Base-by-base conservation (phyloP, 2,888 invertebrate genomes). In the Chloroclystis v-ata region DNA sequence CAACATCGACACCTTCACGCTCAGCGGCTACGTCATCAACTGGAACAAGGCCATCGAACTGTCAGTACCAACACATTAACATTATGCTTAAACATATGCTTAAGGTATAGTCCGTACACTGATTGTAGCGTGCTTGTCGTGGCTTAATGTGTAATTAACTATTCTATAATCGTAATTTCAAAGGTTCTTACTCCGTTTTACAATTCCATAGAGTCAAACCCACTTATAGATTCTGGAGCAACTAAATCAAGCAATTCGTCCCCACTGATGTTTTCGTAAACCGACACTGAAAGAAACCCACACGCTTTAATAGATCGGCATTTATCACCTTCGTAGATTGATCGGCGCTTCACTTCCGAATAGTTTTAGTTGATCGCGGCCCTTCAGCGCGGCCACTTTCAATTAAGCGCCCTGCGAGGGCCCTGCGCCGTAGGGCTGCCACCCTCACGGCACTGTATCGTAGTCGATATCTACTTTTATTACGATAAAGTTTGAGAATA, bases 21-120 rank as follows among this genome's bases (percentile, higher is more conserved):
- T 99, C 68, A 98, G 98, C 74, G 98, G 98, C 58, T 99, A 99
- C 90, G 92, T 98, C 84, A 97, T 99, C 90, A 98, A 99, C 91
- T 99, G 99, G 99, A 99, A 99, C 91, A 99, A 99, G 90, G 97
- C 98, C 70, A 99, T 99, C 84, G 99, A 99, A 93, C 91, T 98
- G 98, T 99, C 89, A 95, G 96, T 95, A 85, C 58, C 16, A 28
- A 26, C 26, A 26, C 9, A 26, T 26, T 8, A 6, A 9, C 26
- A 26, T 2, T 9, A 3, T 6, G 7, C 7, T 9, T 5, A 20
- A 14, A 14, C n/a, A 16, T n/a, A n/a, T n/a, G n/a, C n/a, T n/a
- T n/a, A n/a, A n/a, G n/a, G n/a, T n/a, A n/a, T n/a, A n/a, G n/a
- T n/a, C n/a, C n/a, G n/a, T n/a, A n/a, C n/a, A n/a, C n/a, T n/a